A percentile compares a stretch with the other conserved stretches of the same genome.
phyloP scores from a whole-genome alignment of 2,888 invertebrate species.

The Matsumyia berberina region DNA sequence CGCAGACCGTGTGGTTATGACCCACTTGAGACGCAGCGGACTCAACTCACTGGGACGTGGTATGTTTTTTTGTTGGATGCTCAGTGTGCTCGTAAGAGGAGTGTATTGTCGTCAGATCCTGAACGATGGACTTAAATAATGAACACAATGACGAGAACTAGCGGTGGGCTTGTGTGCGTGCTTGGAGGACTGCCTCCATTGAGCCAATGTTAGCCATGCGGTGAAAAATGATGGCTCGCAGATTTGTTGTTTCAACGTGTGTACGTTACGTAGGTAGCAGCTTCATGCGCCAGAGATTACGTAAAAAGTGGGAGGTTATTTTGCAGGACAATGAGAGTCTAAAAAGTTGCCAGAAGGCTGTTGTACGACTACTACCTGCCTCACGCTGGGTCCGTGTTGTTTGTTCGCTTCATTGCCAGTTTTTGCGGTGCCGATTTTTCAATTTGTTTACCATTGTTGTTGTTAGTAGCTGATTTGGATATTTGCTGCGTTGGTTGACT shows the following conservation, averaged over 20 bases:
- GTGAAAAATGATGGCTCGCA: conserved; percentile 31
- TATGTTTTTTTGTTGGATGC: conserved; percentile 2
- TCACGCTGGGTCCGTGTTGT: conserved; percentile 24
- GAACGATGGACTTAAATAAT: conserved; percentile 43
- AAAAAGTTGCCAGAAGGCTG: conserved; percentile 22
- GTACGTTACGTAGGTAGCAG: background rate
- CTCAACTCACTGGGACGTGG: conserved; percentile 12
- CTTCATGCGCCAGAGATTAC: background rate
- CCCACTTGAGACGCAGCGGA: conserved; percentile 56
- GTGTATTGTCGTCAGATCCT: conserved; percentile 29
- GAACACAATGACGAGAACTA: conserved; percentile 56
- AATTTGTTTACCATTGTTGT: conserved; percentile 14
- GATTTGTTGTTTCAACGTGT: conserved; percentile 29
- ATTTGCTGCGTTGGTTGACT: conserved; percentile 39
- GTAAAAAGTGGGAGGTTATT: conserved; percentile 8
- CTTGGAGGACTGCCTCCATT: conserved; percentile 2
- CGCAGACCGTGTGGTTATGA: conserved; percentile 62
- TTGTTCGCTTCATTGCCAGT: conserved; percentile 28
- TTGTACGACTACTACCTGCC: conserved; percentile 16
- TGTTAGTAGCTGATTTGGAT: conserved; percentile 49
- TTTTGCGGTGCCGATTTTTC: conserved; percentile 28
- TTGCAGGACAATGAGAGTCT: conserved; percentile 12
- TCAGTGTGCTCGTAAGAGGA: background rate
- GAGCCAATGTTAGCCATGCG: conserved; percentile 27
- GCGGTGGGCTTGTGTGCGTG: conserved; percentile 13